Evolutionary conservation across 2,797 vertebrate species (phyloP), one percentile per base, ranked within the genome.

Genomic region (Danio aesculapii): DNA sequence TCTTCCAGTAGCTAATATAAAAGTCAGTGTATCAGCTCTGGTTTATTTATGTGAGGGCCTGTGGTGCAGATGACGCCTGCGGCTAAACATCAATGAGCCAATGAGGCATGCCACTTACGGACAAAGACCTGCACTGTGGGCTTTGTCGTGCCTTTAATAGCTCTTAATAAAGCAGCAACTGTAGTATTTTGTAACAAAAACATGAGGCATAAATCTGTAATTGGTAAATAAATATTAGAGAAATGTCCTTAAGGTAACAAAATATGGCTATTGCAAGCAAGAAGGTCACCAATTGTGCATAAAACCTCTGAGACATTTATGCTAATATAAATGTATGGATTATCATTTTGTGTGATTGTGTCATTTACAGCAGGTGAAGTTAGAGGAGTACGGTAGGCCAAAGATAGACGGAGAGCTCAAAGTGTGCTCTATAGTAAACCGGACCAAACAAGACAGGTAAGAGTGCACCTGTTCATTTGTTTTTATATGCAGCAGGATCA

Each of bases 381-480:
- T 99, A 91, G 97, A 97, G 88, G 97, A 99, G 82, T 99, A 96
- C 0, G 98, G 98, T 63, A 91, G 98, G 89, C 98, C 98, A 0
- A 99, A 99, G 94, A 99, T 99, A 6, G 98, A 99, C 0, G 98
- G 98, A 0, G 98, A 99, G 75, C 90, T 99, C 75, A 99, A 99
- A 90, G 97, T 99, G 17, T 97, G 93, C 61, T 99, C 98, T 77
- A 98, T 97, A 1, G 93, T 96, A 72, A 99, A 99, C 92, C 94
- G 98, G 87, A 96, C 97, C 5, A 99, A 98, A 89, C 98, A 99
- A 90, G 98, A 99, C 89, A 93, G 98, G 98, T 99, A 88, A 94
- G 95, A 17, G 43, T 5, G 9, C 8, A 52, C 14, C 12, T 46
- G 16, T 30, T n/a, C 6, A 13, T 44, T 52, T 7, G 10, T 44